phyloP scores from a whole-genome alignment of 2,113 vertebrate genomes.

The Hydropotes inermis region DNA sequence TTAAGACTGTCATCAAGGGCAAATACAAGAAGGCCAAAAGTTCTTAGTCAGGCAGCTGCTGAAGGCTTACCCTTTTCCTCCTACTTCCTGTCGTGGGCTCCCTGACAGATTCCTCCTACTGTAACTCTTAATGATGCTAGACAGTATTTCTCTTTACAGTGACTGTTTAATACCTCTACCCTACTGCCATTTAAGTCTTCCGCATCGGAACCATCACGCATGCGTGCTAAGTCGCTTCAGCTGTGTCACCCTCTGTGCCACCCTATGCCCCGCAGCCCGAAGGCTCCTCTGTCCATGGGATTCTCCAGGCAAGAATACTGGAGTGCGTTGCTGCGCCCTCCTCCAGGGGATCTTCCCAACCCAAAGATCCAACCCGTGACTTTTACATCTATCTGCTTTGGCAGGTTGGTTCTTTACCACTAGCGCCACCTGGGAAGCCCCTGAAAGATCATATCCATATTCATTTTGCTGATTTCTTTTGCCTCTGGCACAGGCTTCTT shows the following conservation, averaged over 20 bases:
- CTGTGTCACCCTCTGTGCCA: not conserved
- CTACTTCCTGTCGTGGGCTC: not conserved
- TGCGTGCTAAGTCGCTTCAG: not conserved
- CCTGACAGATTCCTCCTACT: not conserved
- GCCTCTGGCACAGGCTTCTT: not conserved
- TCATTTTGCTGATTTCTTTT: not conserved
- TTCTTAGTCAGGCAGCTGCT: not conserved
- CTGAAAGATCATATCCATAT: not conserved
- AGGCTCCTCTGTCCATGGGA: not conserved
- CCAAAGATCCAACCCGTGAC: fast-evolving
- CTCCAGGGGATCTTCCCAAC: not conserved
- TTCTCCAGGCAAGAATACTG: not conserved
- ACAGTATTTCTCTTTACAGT: not conserved
- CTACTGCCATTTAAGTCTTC: not conserved
- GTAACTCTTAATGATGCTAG: too few species aligned
- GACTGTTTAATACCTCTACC: not conserved
- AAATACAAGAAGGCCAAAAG: not conserved
- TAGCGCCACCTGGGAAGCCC: not conserved
- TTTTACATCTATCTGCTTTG: not conserved
- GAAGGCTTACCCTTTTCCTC: not conserved
- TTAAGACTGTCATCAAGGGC: not conserved
- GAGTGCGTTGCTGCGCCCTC: fast-evolving
- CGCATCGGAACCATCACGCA: not conserved
- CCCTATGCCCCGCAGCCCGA: not conserved
- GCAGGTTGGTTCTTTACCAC: not conserved